phyloP scores from a whole-genome alignment of 2,888 invertebrate genomes.

The Hirtodrosophila duncani region DNA sequence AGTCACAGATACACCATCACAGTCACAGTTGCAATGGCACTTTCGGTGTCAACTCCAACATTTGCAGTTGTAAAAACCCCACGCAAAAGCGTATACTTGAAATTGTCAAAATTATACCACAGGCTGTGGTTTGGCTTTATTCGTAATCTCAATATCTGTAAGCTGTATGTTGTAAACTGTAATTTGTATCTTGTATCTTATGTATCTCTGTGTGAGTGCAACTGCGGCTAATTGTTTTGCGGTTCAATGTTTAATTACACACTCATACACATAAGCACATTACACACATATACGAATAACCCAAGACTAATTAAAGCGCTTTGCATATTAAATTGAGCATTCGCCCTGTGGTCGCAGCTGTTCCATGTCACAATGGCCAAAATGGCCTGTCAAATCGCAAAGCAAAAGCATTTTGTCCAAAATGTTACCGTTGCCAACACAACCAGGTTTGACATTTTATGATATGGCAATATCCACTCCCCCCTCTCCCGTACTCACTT shows the following conservation, averaged over 20 bases:
- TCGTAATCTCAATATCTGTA: too few species aligned
- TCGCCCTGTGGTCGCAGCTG: conserved; percentile 55
- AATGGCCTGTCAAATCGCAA: conserved; percentile 69
- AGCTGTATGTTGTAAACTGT: too few species aligned
- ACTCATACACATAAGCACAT: conserved; percentile 6
- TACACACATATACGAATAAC: conserved; percentile 2
- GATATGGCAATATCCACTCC: conserved; percentile 35
- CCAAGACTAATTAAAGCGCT: conserved; percentile 60
- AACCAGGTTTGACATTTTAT: conserved; percentile 67
- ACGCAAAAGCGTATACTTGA: too few species aligned
- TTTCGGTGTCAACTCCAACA: too few species aligned
- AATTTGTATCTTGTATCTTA: conserved; percentile 42
- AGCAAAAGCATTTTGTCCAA: conserved; percentile 71
- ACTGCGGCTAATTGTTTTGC: conserved; percentile 65
- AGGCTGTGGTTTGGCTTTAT: too few species aligned
- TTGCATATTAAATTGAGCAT: conserved; percentile 60
- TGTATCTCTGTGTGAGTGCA: conserved; percentile 28
- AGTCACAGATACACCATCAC: too few species aligned
- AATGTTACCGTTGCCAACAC: conserved; percentile 55
- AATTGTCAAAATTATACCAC: too few species aligned
- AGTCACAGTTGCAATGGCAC: too few species aligned
- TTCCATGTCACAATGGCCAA: conserved; percentile 59
- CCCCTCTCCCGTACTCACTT: neutral
- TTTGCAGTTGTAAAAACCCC: too few species aligned
- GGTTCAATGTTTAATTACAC: conserved; percentile 57